Conservation (phyloP, 2,797 vertebrate genomes). For the Enteromius unitaeniatus region DNA sequence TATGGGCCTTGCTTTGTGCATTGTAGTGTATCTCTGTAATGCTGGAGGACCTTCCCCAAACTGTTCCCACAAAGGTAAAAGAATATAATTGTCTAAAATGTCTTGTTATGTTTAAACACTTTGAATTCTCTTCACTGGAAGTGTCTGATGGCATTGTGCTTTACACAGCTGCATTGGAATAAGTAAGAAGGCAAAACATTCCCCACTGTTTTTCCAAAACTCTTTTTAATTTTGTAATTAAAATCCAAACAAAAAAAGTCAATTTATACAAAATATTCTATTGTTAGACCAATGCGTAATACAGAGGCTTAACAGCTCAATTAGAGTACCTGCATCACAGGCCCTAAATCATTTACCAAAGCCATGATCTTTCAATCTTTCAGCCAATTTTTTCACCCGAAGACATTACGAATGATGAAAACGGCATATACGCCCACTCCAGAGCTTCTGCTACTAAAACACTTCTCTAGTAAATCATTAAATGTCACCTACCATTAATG, state of each 20-base stretch:
- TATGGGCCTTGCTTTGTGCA: neutral
- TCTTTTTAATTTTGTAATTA: neutral
- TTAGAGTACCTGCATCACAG: neutral
- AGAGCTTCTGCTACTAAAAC: neutral
- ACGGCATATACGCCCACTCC: neutral
- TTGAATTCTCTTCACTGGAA: neutral
- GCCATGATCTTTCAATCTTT: neutral
- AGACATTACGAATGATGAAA: slow-evolving; percentile 17
- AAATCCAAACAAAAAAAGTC: neutral
- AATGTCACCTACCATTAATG: slow-evolving; percentile 32
- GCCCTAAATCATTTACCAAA: slow-evolving; percentile 2
- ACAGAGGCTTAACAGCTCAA: neutral
- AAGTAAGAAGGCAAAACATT: neutral
- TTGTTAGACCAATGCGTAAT: neutral
- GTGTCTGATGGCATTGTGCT: neutral
- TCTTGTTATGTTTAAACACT: neutral
- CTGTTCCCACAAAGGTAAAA: neutral
- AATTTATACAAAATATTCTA: neutral
- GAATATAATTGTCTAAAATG: neutral
- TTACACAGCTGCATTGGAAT: neutral
- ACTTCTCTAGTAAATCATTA: slow-evolving; percentile 17
- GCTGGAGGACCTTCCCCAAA: neutral
- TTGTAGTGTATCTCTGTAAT: no score
- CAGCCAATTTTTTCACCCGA: neutral
- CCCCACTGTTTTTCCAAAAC: neutral